phyloP scores from a whole-genome alignment of 2,888 invertebrate species.

The Fragum whitleyi region DNA sequence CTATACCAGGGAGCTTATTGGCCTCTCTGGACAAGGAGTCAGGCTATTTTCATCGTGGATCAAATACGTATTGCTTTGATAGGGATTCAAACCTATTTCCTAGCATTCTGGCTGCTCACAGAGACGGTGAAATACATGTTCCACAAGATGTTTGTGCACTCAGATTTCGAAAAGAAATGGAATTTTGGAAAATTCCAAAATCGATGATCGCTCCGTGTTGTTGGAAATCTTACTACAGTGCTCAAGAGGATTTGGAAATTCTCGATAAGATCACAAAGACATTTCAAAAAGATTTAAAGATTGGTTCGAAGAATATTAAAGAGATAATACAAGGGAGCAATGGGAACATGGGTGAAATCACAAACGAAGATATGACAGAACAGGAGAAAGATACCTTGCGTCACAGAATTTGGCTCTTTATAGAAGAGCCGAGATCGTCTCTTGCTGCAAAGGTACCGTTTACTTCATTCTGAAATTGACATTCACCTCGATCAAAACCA shows the following conservation, averaged over 20 bases:
- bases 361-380: no score
- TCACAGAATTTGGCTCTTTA: constrained; percentile 10
- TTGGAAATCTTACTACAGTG: constrained; percentile 4
- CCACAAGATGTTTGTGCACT: constrained; percentile 11
- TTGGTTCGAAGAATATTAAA: background rate
- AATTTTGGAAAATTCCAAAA: constrained; percentile 10
- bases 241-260: background rate
- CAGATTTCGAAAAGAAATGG: constrained; percentile 7
- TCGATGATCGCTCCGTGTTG: constrained; percentile 3
- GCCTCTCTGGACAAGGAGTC: background rate
- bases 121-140: background rate
- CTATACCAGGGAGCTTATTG: background rate
- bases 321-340: background rate
- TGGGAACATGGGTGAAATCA: background rate
- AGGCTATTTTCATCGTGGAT: background rate
- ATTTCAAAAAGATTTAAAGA: background rate
- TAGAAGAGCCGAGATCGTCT: constrained; percentile 13
- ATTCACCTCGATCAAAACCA: no score
- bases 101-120: constrained; percentile 3
- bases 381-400: background rate
- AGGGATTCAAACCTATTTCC: constrained; percentile 9
- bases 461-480: no score
- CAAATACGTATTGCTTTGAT: constrained; percentile 1
- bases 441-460: constrained; percentile 1
- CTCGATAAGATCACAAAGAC: background rate